Base-by-base conservation (phyloP, 37 sponge, comb jelly and placozoan species). In the Tethya wilhelma region DNA sequence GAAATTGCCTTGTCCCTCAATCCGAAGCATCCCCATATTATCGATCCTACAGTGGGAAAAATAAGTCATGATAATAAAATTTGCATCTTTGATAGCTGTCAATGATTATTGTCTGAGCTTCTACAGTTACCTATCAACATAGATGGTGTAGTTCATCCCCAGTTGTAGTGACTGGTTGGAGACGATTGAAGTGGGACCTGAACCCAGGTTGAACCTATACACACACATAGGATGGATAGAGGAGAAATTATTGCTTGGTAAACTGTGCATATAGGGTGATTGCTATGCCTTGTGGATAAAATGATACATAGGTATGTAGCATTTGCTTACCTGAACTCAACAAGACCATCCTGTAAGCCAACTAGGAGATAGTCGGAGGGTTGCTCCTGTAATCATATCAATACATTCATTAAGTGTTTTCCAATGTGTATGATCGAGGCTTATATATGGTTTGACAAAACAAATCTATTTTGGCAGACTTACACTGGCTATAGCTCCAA, bases 191-290 rank as follows among this genome's bases (percentile, higher is more conserved):
- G 44, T 64, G 0, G 45, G 55, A 30, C 90, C 90, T 7, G 66
- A 64, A 0, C 92, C 92, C 38, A 91, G 71, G 56, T 91, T 62
- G 65, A 83, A 91, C 53, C 92, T 89, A 55, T 0, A 36, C 44
- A 26, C 9, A 69, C n/a, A n/a, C n/a, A n/a, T n/a, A n/a, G n/a
- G n/a, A n/a, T n/a, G n/a, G n/a, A n/a, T n/a, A n/a, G n/a, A n/a
- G n/a, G n/a, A n/a, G n/a, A n/a, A n/a, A n/a, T n/a, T n/a, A n/a
- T n/a, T n/a, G n/a, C n/a, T n/a, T n/a, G n/a, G n/a, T n/a, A 49
- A 14, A 67, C 26, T 32, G n/a, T 64, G 64, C 4, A 38, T 30
- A 30, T n/a, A 37, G 8, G 33, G 39, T 46, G 56, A 25, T 33
- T 14, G 43, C 22, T 28, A 71, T 7, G n/a, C 9, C 12, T 46